Base-by-base conservation (phyloP, 2,888 invertebrate genomes). In the Drosophila sordidapex region DNA sequence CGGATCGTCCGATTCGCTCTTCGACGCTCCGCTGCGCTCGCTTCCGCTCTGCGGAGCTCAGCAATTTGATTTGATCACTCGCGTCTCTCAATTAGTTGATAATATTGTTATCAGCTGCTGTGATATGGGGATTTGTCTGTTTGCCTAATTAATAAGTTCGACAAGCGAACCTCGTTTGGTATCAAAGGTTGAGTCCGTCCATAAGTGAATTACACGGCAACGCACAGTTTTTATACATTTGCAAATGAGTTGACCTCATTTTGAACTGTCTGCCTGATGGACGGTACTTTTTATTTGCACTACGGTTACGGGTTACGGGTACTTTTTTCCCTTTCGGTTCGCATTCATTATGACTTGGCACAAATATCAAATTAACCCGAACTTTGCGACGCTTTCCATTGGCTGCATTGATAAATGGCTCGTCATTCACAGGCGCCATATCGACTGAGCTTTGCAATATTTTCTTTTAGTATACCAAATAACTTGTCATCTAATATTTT, bases 161-260 rank as follows among this genome's bases (percentile, higher is more conserved):
- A 60, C 40, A 56, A 29, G 38, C 15, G 49, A 25, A 40, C 35
- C 10, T 10, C 51, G 43, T 43, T 51, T 11, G 65, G 11, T 13
- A 4, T 59, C 29, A 43, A 15, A 68, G 63, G 67, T 70, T 67
- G 31, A 13, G 21, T 62, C 52, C 52, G 46, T 38, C 35, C 51
- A 49, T 48, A 52, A 79, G 88, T 87, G 77, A 82, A 87, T 68
- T 85, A 87, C 87, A 73, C 46, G 38, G 13, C 62, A 49, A 51
- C 13, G 18, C 13, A 27, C 18, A 31, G 36, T 53, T 25, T 36
- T 11, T 7, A 18, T 56, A 29, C n/a, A 56, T 8, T 61, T 57
- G 79, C 70, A 56, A 70, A 61, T 69, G 61, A 65, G 25, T 57
- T 77, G 84, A 72, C 82, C 79, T 68, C 82, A 59, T 70, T 57